Conservation (phyloP, 2,113 vertebrate genomes). For the Microcebus lehilahytsara region DNA sequence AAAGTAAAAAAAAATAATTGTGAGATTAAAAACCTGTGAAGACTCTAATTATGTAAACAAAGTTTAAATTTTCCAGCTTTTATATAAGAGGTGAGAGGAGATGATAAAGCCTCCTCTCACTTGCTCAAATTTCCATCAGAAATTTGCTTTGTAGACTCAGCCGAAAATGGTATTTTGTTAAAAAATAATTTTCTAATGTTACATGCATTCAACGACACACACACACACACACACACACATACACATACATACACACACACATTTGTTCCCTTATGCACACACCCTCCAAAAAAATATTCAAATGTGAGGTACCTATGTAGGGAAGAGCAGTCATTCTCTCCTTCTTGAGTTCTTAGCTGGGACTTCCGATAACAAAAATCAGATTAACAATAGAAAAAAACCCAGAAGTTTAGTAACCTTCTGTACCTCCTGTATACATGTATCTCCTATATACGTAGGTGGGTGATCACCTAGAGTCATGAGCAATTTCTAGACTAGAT, state of each 20-base stretch:
- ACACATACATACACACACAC: neutral
- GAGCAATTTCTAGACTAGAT: neutral
- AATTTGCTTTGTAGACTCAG: neutral
- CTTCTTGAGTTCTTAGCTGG: neutral
- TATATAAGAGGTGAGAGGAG: neutral
- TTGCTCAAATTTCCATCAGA: neutral
- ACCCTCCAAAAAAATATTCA: neutral
- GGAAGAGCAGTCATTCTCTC: neutral
- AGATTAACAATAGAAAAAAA: neutral
- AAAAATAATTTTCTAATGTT: neutral
- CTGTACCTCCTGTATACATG: too few relatives aligned
- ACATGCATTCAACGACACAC: neutral
- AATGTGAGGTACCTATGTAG: neutral
- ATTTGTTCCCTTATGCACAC: neutral
- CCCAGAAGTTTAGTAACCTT: neutral
- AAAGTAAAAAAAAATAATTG: neutral
- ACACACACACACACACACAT: neutral
- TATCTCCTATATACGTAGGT: too few relatives aligned
- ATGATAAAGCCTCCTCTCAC: neutral
- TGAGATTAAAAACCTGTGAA: conserved; percentile 15
- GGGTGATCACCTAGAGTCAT: neutral
- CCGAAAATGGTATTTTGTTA: neutral
- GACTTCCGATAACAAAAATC: neutral
- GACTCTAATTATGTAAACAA: neutral
- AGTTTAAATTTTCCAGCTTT: neutral